Evolutionary conservation across 2,888 invertebrate genomes (phyloP).

Genomic region (Thysanoteuthis rhombus): DNA sequence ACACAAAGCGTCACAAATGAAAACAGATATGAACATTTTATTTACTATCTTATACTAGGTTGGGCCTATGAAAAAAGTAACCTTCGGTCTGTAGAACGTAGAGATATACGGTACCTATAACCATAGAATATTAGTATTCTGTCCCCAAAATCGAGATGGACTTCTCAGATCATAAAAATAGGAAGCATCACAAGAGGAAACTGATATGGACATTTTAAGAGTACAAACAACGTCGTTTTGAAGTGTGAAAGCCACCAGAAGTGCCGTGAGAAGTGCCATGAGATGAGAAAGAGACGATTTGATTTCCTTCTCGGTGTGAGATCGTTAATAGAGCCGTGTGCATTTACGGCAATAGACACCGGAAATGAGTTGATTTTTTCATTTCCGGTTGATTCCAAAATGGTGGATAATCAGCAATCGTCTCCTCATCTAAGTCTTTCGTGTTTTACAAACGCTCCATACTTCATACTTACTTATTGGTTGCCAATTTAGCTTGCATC

Average conservation of each 20-base stretch:
- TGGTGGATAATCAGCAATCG: not conserved
- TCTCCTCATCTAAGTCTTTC: not conserved
- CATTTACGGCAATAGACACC: not conserved
- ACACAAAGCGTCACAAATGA: no score
- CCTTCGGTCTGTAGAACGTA: no score
- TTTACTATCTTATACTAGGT: no score
- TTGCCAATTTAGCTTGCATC: not conserved
- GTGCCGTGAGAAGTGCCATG: not conserved
- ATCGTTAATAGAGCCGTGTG: not conserved
- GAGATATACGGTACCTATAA: not conserved
- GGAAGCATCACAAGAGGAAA: not conserved
- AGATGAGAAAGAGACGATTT: not conserved
- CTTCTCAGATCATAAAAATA: not conserved
- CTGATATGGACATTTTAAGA: not conserved
- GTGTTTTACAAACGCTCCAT: not conserved
- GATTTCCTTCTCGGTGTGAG: not conserved
- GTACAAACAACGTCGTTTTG: not conserved
- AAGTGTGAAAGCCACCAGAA: not conserved
- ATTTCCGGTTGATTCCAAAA: not conserved
- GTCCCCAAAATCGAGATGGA: not conserved
- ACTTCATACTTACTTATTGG: not conserved
- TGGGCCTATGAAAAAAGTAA: no score
- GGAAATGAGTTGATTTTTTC: not conserved
- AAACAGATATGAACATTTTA: no score
- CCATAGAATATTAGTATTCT: not conserved